Percentiles rank a stretch among this genome's conserved stretches.
Conservation (phyloP, 2,888 invertebrate genomes). For the Cheilosia scutellata region DNA sequence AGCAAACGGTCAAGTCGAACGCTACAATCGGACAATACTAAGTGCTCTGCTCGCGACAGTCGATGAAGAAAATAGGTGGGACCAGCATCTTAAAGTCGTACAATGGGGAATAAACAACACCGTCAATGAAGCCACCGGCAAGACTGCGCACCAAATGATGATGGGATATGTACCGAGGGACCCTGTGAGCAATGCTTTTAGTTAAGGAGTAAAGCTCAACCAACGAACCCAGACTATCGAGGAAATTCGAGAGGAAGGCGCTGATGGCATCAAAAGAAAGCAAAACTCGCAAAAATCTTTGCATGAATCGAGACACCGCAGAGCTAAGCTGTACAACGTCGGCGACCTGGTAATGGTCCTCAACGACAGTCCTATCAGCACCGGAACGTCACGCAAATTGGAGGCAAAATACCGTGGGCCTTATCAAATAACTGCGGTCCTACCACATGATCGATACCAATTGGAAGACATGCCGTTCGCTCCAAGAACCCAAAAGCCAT, state of each 20-base stretch:
- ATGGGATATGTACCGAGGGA: conserved; percentile 21
- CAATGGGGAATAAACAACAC: conserved; percentile 46
- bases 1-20: conserved; percentile 30
- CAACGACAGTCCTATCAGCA: conserved; percentile 26
- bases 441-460: neutral
- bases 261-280: neutral
- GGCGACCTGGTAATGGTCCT: conserved; percentile 25
- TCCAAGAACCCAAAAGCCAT: conserved; percentile 30
- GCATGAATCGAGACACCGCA: neutral
- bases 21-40: conserved; percentile 23
- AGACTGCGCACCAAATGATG: conserved; percentile 11
- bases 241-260: neutral
- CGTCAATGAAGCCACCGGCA: conserved; percentile 14
- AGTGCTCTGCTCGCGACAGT: neutral
- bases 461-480: conserved; percentile 22
- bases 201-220: neutral
- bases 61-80: conserved; percentile 3
- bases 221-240: neutral
- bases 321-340: neutral
- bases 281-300: neutral
- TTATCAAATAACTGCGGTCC: neutral
- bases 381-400: conserved; percentile 26
- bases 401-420: conserved; percentile 35
- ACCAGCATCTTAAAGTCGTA: conserved; percentile 2
- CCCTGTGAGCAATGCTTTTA: neutral